Base-by-base conservation (phyloP, 1,140 invertebrate genomes). In the Cryptotermes secundus region DNA sequence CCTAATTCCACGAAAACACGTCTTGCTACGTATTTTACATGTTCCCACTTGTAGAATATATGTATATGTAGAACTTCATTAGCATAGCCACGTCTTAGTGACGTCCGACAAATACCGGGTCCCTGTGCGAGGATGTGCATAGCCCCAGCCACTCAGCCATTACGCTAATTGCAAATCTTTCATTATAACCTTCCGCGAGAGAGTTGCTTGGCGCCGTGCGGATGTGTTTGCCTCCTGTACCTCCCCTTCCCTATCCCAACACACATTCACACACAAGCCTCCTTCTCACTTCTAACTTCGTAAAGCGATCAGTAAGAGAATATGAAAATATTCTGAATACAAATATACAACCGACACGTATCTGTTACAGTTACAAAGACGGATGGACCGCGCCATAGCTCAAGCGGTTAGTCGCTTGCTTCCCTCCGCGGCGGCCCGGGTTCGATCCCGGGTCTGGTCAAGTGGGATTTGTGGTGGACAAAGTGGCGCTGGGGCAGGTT, bases 91-190 rank as follows among this genome's bases (percentile, higher is more conserved):
- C 59, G 59, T 16, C 59, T 72, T 72, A 72, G 59, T 31, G n/a
- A 16, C 14, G 6, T 72, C 59, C 59, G 2, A 72, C 16, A 72
- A 72, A 72, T 72, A 31, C n/a, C n/a, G 14, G 9, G 59, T 31
- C 26, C 26, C 14, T 72, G 14, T 2, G 14, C 0, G 26, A 26
- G 22, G 53, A 59, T 1, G 7, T 59, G n/a, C n/a, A n/a, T n/a
- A 22, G 12, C 26, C 26, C 22, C 53, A 59, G 53, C 22, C 38
- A 42, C 38, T 42, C 38, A 31, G 59, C 59, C 59, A 72, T 72
- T 72, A 72, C 59, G 59, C 26, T 72, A 72, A 72, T 72, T 72
- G 59, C 59, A 72, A 72, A 72, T 72, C 59, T 72, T 72, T 72
- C 59, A 72, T n/a, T 72, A 72, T 4, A 31, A n/a, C 59, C 26